These are phyloP conservation scores for Leptinotarsa undecemlineata DNA, from an alignment of 1,140 invertebrate species.

Conservation along the genomic window DNA sequence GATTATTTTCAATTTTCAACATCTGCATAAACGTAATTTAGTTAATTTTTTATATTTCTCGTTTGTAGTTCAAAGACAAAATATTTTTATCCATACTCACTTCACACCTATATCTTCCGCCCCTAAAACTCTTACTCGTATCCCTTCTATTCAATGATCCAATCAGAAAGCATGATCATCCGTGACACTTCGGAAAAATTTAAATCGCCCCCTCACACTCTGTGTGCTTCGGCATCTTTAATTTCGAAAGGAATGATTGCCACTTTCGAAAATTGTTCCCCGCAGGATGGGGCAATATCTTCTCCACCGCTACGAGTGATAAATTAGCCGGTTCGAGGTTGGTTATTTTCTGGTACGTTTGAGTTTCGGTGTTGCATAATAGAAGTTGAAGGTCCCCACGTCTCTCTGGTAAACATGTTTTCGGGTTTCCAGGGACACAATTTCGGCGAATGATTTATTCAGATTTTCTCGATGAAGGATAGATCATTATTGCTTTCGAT, in stretches of 20 bases:
- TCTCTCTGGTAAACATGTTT: constrained; percentile 20
- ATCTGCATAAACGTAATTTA: too few species aligned
- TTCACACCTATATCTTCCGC: too few species aligned
- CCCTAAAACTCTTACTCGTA: neutral
- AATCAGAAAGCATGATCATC: constrained; percentile 11
- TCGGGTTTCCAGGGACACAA: neutral
- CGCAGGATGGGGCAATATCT: constrained; percentile 14
- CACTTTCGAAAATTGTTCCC: constrained; percentile 23
- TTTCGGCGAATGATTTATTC: neutral
- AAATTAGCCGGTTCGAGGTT: constrained; percentile 20
- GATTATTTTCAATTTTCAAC: too few species aligned
- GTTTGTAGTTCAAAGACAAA: too few species aligned
- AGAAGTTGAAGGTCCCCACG: neutral
- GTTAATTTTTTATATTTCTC: too few species aligned
- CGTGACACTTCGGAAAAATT: constrained; percentile 18
- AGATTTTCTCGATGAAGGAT: too few species aligned
- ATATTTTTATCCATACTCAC: too few species aligned
- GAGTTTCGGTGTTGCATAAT: constrained; percentile 20
- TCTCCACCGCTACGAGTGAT: constrained; percentile 15
- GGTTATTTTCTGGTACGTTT: constrained; percentile 23
- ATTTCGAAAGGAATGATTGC: constrained; percentile 30
- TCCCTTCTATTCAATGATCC: constrained; percentile 8
- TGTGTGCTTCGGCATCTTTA: constrained; percentile 23
- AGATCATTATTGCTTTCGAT: too few species aligned
- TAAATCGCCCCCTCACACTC: constrained; percentile 10